Base-by-base conservation (phyloP, 2,888 invertebrate genomes). In the Sepiola atlantica region DNA sequence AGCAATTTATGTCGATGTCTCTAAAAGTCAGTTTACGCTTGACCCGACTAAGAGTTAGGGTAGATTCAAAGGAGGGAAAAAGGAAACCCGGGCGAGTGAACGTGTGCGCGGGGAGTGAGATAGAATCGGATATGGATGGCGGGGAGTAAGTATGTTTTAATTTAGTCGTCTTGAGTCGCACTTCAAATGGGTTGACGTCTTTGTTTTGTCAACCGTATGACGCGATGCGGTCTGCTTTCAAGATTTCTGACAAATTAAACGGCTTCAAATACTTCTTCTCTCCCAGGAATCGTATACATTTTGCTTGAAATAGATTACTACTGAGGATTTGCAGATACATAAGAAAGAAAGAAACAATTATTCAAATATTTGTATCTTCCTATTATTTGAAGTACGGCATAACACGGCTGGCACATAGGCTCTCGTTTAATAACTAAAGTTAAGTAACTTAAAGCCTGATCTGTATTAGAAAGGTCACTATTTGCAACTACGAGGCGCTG, bases 101-200 rank as follows among this genome's bases (percentile, higher is more conserved):
- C 8, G 45, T 45, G 45, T 45, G 45, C 45, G 45, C 45, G 45
- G 45, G 45, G 45, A 45, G 45, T 45, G 45, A 2, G 45, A 45
- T 45, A 45, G 45, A 45, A 45, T 45, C 45, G 45, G 45, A 45
- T 45, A 45, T 45, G 45, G 45, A 45, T 45, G 45, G 45, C 45
- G 77, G 12, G 18, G 77, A 32, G 77, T n/a, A n/a, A 77, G 77
- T 32, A n/a, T n/a, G 77, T 77, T 77, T 77, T 77, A 77, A 77
- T 77, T 77, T 77, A 77, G 77, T 77, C 77, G 77, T 77, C 77
- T 77, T 77, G 77, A 77, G 77, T 77, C n/a, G n/a, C 77, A n/a
- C n/a, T n/a, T 32, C 77, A n/a, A 77, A n/a, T 77, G 32, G 16
- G 77, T 77, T 77, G 77, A 77, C 77, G 77, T 77, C 32, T n/a